These are phyloP conservation scores for Stichodactyla mertensii DNA, from an alignment of 64 coral and sea anemone species.

Conservation along the genomic window DNA sequence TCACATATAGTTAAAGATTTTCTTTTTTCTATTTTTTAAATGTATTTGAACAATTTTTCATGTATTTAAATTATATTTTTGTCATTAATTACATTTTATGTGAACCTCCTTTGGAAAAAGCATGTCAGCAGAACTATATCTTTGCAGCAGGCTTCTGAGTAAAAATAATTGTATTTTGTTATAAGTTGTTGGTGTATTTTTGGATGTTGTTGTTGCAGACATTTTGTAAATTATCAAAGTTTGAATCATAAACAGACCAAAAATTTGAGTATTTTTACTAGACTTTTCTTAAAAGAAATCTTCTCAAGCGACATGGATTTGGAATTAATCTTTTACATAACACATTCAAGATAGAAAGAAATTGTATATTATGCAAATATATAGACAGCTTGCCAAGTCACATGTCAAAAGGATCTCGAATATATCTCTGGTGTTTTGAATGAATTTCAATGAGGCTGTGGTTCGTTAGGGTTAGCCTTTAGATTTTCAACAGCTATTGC, in stretches of 20 bases:
- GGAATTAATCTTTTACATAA: neutral
- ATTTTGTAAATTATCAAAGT: neutral
- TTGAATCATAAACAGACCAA: neutral
- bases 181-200: too few species aligned
- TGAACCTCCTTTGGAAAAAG: too few species aligned
- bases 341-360: neutral
- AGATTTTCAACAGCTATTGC: neutral
- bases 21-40: too few species aligned
- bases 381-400: neutral
- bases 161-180: too few species aligned
- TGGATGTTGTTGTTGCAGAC: too few species aligned
- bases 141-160: too few species aligned
- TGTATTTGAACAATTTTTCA: too few species aligned
- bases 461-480: neutral
- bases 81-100: too few species aligned
- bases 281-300: neutral
- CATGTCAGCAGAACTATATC: too few species aligned
- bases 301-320: neutral
- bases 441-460: conserved; percentile 8
- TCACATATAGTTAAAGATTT: too few species aligned
- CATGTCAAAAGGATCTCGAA: neutral
- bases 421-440: neutral
- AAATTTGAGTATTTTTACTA: neutral
- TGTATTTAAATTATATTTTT: too few species aligned
- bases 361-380: neutral